A percentile compares a stretch with the other conserved stretches of the same genome.
These are phyloP conservation scores for Callionymus lyra DNA, from an alignment of 2,113 vertebrate species.

Conservation along the genomic window DNA sequence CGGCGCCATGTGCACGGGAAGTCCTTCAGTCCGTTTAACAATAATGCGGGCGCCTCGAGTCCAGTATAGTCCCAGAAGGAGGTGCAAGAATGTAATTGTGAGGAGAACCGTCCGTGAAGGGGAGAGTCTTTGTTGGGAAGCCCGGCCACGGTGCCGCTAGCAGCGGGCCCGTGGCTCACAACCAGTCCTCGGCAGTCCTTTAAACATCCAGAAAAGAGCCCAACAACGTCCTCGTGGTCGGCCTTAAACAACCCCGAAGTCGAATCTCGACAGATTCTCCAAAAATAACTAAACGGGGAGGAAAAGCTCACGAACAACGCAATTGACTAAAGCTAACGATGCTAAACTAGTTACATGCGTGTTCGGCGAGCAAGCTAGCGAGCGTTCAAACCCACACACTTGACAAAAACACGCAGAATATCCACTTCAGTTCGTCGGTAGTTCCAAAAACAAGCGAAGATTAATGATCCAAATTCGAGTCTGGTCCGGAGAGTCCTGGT, in stretches of 20 bases:
- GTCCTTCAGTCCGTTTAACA: constrained; percentile 1
- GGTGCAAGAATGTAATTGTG: neutral
- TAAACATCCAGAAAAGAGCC: too few relatives aligned
- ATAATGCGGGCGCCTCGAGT: neutral
- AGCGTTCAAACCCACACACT: neutral
- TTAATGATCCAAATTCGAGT: neutral
- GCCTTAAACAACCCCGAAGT: too few relatives aligned
- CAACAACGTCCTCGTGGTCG: too few relatives aligned
- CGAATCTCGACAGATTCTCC: too few relatives aligned
- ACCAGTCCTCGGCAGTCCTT: neutral
- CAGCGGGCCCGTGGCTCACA: neutral
- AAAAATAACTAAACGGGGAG: too few relatives aligned
- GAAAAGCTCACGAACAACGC: too few relatives aligned
- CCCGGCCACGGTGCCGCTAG: too few relatives aligned
- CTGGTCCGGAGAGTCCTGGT: constrained; percentile 12
- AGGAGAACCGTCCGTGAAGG: neutral
- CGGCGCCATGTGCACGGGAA: constrained; percentile 4
- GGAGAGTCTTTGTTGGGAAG: neutral
- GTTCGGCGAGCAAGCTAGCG: neutral
- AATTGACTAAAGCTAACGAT: too few relatives aligned
- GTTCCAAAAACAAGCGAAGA: neutral
- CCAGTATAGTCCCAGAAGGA: neutral
- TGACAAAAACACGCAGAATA: neutral
- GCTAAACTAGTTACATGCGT: too few relatives aligned
- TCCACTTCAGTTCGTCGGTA: constrained; percentile 4